Conservation (phyloP, 2,113 vertebrate species). For the Formicarius rufipectus region DNA sequence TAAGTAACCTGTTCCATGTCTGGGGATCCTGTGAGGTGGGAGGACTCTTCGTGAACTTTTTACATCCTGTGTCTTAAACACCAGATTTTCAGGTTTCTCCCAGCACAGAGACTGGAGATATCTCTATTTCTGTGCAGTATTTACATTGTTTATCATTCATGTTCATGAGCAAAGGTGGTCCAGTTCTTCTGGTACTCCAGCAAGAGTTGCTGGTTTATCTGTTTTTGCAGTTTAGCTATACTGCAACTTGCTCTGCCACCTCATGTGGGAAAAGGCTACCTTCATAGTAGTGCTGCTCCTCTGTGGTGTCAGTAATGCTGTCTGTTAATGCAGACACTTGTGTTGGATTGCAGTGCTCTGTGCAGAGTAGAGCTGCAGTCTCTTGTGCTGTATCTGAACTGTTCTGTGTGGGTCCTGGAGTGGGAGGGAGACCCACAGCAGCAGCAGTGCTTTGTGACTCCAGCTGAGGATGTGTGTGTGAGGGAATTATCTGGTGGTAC, state of each 20-base stretch:
- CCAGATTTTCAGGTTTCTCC: not conserved
- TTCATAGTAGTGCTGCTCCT: not conserved
- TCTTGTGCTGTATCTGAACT: not conserved
- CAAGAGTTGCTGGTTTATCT: not conserved
- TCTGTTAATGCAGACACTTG: fast-evolving
- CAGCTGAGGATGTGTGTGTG: not conserved
- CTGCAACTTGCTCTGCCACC: not conserved
- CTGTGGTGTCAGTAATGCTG: not conserved
- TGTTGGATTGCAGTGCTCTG: not conserved
- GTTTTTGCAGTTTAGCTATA: not conserved
- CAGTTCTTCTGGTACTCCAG: not conserved
- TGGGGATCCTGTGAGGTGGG: not conserved
- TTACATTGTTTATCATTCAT: not conserved
- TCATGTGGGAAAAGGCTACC: not conserved
- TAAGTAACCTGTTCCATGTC: slow-evolving; percentile 10
- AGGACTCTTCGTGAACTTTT: not conserved
- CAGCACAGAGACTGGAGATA: not conserved
- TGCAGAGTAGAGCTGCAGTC: not conserved
- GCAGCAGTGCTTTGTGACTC: not conserved
- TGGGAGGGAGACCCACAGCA: not conserved
- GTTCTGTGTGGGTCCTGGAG: not conserved
- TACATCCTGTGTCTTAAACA: not conserved
- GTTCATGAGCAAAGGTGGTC: not conserved
- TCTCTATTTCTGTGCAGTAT: not conserved
- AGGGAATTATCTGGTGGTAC: not conserved